phyloP scores from a whole-genome alignment of 2,888 invertebrate species.

The Eupithecia centaureata region DNA sequence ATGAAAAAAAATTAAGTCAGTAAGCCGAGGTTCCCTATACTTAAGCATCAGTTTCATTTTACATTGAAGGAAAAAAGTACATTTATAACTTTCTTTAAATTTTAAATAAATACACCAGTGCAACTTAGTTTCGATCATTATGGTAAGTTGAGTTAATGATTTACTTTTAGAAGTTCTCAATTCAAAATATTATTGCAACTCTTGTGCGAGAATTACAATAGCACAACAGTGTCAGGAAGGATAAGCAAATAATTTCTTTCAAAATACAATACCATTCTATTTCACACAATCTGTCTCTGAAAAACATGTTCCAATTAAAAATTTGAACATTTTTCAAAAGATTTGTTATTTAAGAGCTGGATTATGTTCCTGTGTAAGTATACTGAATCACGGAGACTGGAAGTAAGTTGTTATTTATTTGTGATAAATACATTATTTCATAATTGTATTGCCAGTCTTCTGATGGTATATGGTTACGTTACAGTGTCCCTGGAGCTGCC shows the following conservation, averaged over 20 bases:
- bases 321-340: slow-evolving; percentile 35
- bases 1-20: not conserved
- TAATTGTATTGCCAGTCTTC: slow-evolving; percentile 36
- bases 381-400: slow-evolving; percentile 50
- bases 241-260: not conserved
- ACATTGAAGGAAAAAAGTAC: not conserved
- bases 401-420: slow-evolving; percentile 68
- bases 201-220: not conserved
- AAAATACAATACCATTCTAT: not conserved
- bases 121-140: not conserved
- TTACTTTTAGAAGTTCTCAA: slow-evolving; percentile 1
- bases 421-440: slow-evolving; percentile 47
- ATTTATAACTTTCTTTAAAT: not conserved
- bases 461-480: slow-evolving; percentile 58
- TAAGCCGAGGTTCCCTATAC: not conserved
- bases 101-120: not conserved
- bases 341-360: slow-evolving; percentile 46
- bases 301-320: slow-evolving; percentile 27
- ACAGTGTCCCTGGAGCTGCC: slow-evolving; percentile 54
- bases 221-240: not conserved
- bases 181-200: not conserved
- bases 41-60: not conserved
- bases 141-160: slow-evolving; percentile 1
- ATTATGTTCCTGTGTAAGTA: slow-evolving; percentile 50
- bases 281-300: slow-evolving; percentile 24